Evolutionary conservation across 2,888 invertebrate species (phyloP), one percentile per base, ranked within the genome.

Genomic region (Allolobophora icterica): DNA sequence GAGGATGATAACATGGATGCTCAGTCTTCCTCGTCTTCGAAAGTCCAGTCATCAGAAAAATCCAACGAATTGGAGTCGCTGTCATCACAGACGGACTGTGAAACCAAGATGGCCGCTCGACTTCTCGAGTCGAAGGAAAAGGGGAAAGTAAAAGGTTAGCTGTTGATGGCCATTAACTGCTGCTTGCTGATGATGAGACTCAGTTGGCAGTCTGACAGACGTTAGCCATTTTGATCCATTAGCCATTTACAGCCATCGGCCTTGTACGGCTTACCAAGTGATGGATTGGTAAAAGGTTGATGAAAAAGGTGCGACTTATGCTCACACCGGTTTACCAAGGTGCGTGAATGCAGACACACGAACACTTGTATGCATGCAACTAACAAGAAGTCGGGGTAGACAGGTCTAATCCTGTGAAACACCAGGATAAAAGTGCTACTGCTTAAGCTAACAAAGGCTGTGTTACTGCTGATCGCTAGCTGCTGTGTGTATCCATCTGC

Each of bases 71-170:
- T 87, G 87, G 87, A 87, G 35, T 87, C 87, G 21, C 38, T 87
- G 87, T 87, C 87, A 21, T 87, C 87, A 24, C 87, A 87, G 34
- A 87, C 87, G 5, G 87, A 87, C 87, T 87, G 87, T 17, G 87
- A 87, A 87, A 87, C 87, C 21, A 87, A 87, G 87, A 87, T 87
- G 87, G 87, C 87, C 24, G 87, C 87, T 87, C 34, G 87, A 87
- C 35, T 87, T 87, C 87, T 35, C 4, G 87, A 87, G 87, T 87
- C 87, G 38, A 87, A 87, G 35, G 87, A 87, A 87, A 87, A 38
- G 87, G 87, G 87, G 0, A 87, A 87, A 38, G 35, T 38, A 35
- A 87, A 87, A 87, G 87, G 87, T 87, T 87, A 35, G 87, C 38
- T 87, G n/a, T 30, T n/a, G 2, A n/a, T 71, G 30, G 71, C 71